A percentile compares a stretch with the other conserved stretches of the same genome.
Conservation (phyloP, 2,113 vertebrate species). For the Rhynchomys soricoides region DNA sequence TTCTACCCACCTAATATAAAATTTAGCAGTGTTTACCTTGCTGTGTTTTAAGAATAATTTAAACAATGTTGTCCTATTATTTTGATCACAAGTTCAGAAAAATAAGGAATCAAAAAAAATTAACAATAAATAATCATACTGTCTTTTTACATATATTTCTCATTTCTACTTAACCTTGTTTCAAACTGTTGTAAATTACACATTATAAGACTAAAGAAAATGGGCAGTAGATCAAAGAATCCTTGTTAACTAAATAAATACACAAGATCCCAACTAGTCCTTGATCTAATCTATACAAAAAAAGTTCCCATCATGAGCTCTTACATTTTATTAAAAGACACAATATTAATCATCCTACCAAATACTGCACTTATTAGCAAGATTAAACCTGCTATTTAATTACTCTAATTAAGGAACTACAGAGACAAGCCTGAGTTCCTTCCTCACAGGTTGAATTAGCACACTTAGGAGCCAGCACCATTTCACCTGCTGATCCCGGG, state of each 20-base stretch:
- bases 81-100: constrained; percentile 39
- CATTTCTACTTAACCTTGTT: neutral
- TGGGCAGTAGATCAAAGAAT: neutral
- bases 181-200: neutral
- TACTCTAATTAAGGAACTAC: constrained; percentile 32
- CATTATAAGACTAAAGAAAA: constrained; percentile 1
- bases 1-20: constrained; percentile 68
- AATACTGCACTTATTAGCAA: neutral
- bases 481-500: constrained; percentile 97
- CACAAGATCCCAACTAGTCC: neutral
- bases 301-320: neutral
- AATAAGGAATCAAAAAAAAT: constrained; percentile 24
- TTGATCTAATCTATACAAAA: neutral
- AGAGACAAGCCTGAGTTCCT: neutral
- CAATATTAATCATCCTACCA: neutral
- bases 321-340: neutral
- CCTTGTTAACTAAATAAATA: constrained; percentile 13
- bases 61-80: constrained; percentile 54
- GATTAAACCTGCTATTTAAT: constrained; percentile 1
- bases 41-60: constrained; percentile 68
- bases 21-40: constrained; percentile 72
- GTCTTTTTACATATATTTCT: neutral
- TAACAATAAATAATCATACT: neutral
- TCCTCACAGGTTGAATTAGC: constrained; percentile 13
- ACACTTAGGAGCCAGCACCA: constrained; percentile 83